Conservation (phyloP, 2,888 invertebrate species). For the Megalurothrips usitatus region DNA sequence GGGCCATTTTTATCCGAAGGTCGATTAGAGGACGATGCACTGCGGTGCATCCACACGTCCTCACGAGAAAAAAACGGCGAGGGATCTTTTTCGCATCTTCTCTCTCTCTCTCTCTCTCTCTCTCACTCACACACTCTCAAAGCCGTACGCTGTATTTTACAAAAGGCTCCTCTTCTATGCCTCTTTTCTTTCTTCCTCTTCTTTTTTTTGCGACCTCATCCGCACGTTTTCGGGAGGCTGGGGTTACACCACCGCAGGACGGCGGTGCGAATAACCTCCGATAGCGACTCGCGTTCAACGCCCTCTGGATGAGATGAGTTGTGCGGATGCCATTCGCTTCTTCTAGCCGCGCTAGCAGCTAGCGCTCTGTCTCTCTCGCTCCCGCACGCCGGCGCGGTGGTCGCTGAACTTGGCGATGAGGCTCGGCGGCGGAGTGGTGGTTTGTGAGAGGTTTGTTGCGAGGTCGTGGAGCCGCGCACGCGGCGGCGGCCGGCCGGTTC, state of each 20-base stretch:
- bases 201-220: not conserved
- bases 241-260: not conserved
- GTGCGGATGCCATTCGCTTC: not conserved
- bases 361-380: no score
- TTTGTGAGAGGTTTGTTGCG: no score
- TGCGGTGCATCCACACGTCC: not conserved
- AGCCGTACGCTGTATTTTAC: not conserved
- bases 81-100: not conserved
- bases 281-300: slow-evolving; percentile 8
- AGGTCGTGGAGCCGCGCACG: no score
- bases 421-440: no score
- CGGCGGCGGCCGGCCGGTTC: no score
- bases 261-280: not conserved
- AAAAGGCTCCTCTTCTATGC: no score
- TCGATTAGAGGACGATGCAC: slow-evolving; percentile 26
- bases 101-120: not conserved
- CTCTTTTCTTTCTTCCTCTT: not conserved
- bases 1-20: slow-evolving; percentile 4
- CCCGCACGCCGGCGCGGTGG: no score
- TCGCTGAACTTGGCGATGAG: no score
- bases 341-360: not conserved
- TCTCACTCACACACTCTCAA: not conserved
- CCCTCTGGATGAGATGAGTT: not conserved
- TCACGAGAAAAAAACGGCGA: not conserved
- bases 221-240: no score